phyloP scores from a whole-genome alignment of 30 jellyfish, hydroid and myxozoan genomes.

The Turritopsis rubra region DNA sequence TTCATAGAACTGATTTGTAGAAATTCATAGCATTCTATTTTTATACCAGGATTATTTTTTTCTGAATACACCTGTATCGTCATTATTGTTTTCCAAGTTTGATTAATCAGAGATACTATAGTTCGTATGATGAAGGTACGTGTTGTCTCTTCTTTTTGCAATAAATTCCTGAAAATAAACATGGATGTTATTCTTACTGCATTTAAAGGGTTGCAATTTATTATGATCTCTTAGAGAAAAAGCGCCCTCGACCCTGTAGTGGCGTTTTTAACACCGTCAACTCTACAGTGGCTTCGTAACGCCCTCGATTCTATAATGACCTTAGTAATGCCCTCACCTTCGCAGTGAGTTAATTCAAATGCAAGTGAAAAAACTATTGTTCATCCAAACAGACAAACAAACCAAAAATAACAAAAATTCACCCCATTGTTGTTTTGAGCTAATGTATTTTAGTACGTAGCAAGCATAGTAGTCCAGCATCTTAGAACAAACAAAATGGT shows the following conservation, averaged over 20 bases:
- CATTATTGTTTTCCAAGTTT: background rate
- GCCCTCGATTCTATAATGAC: background rate
- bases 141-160: background rate
- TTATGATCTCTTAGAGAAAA: no score
- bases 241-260: no score
- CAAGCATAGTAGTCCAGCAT: background rate
- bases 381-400: no score
- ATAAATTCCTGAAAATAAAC: background rate
- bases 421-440: background rate
- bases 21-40: conserved; percentile 67
- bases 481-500: background rate
- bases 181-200: no score
- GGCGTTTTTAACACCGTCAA: no score
- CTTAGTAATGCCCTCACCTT: background rate
- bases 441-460: background rate
- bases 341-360: background rate
- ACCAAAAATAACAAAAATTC: background rate
- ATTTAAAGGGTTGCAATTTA: no score
- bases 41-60: background rate
- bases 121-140: background rate
- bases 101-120: background rate
- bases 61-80: background rate
- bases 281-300: no score
- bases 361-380: no score
- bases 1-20: no score